phyloP scores from a whole-genome alignment of 2,113 vertebrate species.

The Dermatemys mawii region DNA sequence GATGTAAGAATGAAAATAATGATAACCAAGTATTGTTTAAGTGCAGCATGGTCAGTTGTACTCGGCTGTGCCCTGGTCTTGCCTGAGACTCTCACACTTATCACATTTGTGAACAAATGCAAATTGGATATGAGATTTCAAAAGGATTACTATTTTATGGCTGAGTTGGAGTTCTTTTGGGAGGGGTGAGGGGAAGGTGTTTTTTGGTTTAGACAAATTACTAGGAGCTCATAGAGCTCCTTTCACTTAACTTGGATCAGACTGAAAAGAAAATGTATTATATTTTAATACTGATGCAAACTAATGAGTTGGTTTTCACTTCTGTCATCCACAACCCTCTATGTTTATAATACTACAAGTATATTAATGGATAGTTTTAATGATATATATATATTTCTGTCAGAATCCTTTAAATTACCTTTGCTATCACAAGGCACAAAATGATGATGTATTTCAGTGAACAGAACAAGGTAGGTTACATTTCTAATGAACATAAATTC shows the following conservation, averaged over 20 bases:
- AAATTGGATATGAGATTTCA: not conserved
- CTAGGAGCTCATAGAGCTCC: not conserved
- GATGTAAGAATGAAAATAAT: not conserved
- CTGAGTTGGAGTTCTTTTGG: not conserved
- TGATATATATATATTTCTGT: slow-evolving; percentile 73
- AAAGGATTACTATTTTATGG: slow-evolving; percentile 17
- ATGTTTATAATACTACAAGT: slow-evolving; percentile 69
- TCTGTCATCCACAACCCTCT: slow-evolving; percentile 72
- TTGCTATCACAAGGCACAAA: slow-evolving; percentile 65
- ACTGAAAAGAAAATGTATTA: not conserved
- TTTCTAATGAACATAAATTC: slow-evolving; percentile 67
- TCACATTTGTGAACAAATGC: not conserved
- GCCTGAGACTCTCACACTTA: not conserved
- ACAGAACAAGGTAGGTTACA: slow-evolving; percentile 67
- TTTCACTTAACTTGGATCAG: slow-evolving; percentile 4
- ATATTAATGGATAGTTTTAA: slow-evolving; percentile 74
- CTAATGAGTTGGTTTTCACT: slow-evolving; percentile 73
- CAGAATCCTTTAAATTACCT: slow-evolving; percentile 74
- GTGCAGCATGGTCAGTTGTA: not conserved
- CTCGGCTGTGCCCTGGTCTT: not conserved
- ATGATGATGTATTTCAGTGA: slow-evolving; percentile 72
- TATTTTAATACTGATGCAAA: slow-evolving; percentile 66
- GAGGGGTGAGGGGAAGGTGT: not conserved
- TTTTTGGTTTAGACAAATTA: slow-evolving; percentile 14
- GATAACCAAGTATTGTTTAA: not conserved